Evolutionary conservation across 2,888 invertebrate species (phyloP), one percentile per base, ranked within the genome.

Genomic region (Cheilosia soror): DNA sequence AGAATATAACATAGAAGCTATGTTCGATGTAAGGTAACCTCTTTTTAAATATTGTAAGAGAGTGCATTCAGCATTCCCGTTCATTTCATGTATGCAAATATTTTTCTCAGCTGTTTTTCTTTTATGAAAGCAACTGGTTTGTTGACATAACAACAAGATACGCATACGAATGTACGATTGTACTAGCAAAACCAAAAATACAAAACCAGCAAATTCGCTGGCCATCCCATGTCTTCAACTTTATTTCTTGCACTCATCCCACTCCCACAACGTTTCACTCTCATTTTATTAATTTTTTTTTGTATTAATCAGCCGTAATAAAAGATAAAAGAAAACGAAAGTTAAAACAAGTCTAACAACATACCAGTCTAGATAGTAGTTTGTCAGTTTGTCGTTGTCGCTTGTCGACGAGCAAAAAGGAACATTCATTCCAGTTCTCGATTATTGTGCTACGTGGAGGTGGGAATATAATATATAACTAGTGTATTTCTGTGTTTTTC

Each of bases 361-460:
- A 2, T 47, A 20, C 20, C 25, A 44, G 15, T 15, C 49, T 25
- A 40, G 31, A 33, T 63, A 73, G 42, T 20, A 31, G 25, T 20
- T 20, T 20, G 20, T 20, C 20, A 31, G 25, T 20, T 20, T 20
- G 20, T 20, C 20, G 20, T 20, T 20, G 6, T 37, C 40, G 1
- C 15, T 5, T 27, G 11, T 1, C 5, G 11, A 51, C 49, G 5
- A 15, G 9, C 2, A 6, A 60, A 11, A 29, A 42, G 49, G 1
- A 57, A 65, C 31, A 9, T 27, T 5, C 6, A 49, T 72, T 60
- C 58, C 51, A 55, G 69, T 76, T 73, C 44, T 63, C 15, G 15
- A 42, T 40, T 20, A 37, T 55, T 55, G 15, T 71, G 84, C 68
- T 79, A 84, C 84, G 84, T 84, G 84, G 73, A 75, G n/a, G 31